Conservation (phyloP, 2,888 invertebrate genomes). For the Helicoverpa assulta region DNA sequence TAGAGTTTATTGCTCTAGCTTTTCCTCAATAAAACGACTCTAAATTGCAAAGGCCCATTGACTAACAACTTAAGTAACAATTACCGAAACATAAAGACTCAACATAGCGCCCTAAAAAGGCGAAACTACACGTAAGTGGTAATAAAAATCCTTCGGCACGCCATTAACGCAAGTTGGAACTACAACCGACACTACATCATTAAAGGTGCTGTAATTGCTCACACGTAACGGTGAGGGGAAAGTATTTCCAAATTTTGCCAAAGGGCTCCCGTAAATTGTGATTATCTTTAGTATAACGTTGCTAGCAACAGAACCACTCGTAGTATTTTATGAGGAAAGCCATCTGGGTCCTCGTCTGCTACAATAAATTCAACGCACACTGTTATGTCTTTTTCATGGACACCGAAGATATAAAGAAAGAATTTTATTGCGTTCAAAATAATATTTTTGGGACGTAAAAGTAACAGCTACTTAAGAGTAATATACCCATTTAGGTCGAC, state of each 20-base stretch:
- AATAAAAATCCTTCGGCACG: conserved; percentile 73
- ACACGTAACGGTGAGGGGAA: conserved; percentile 78
- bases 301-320: conserved; percentile 86
- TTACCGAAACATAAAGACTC: conserved; percentile 63
- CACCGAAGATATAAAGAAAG: conserved; percentile 81
- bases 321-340: conserved; percentile 88
- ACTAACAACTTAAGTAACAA: conserved; percentile 62
- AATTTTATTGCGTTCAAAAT: conserved; percentile 83
- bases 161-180: conserved; percentile 70
- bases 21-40: conserved; percentile 32
- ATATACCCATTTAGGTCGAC: conserved; percentile 62
- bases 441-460: conserved; percentile 76
- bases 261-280: conserved; percentile 88
- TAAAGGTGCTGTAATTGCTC: conserved; percentile 82
- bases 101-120: conserved; percentile 55
- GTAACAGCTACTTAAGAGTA: conserved; percentile 65
- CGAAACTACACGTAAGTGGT: conserved; percentile 66
- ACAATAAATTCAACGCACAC: conserved; percentile 88
- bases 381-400: conserved; percentile 89
- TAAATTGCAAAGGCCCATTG: conserved; percentile 48
- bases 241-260: conserved; percentile 79
- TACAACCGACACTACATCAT: conserved; percentile 76
- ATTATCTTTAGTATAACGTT: conserved; percentile 88
- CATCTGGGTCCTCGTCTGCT: conserved; percentile 87
- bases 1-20: conserved; percentile 34